Evolutionary conservation across 1,140 invertebrate genomes (phyloP), one percentile per base, ranked within the genome.

Genomic region (Subanguina moxae): DNA sequence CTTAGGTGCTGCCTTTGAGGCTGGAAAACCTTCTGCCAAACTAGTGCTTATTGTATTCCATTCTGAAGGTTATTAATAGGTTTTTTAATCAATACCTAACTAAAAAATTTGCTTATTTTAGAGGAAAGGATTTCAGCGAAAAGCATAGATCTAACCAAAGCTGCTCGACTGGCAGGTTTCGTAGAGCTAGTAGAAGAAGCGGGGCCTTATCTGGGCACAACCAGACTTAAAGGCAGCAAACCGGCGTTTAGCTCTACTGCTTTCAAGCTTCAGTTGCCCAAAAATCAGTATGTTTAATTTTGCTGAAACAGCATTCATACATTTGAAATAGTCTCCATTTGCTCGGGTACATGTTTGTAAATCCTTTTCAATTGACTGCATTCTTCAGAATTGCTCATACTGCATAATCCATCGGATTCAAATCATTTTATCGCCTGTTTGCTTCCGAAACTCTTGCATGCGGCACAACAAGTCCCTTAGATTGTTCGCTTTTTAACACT

Each of bases 101-200:
- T n/a, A n/a, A n/a, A n/a, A 38, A 3, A 38, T 38, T 38, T 38
- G 11, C 32, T 52, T 21, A 21, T 52, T 52, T 15, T 52, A 52
- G 48, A 52, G 15, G 17, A 52, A 52, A 7, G 11, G n/a, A 45
- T 8, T 19, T 52, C 48, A 52, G 48, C 48, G 3, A 15, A 15
- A 38, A 38, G 32, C 32, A 5, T 38, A 38, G 32, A 52, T 52
- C 48, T 52, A 15, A 25, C 3, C n/a, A 19, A 25, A 21, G 8
- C 3, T 19, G 23, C n/a, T 52, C 3, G 48, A 52, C 15, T 52
- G 8, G 48, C 48, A 3, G 48, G 48, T 8, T 52, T 52, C 17
- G 48, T 52, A 25, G 48, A 52, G n/a, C n/a, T 52, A 21, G n/a
- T 21, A 52, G n/a, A 52, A 52, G 48, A 52, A 15, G n/a, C 48